phyloP scores from a whole-genome alignment of 2,888 invertebrate genomes.

The Mythimna loreyi region DNA sequence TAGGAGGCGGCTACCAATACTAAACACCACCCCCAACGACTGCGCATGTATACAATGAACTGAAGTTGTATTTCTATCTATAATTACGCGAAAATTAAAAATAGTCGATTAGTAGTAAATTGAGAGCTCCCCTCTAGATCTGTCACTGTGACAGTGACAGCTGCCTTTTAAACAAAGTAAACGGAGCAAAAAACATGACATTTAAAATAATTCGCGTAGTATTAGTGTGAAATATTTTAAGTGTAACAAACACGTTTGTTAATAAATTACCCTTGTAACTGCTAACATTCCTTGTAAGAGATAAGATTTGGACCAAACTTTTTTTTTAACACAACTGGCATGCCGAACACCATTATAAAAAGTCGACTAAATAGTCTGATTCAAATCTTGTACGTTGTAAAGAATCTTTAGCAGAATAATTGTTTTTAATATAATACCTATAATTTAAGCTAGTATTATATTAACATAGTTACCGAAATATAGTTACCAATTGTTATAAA shows the following conservation, averaged over 20 bases:
- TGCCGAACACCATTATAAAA: slow-evolving; percentile 36
- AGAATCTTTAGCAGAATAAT: slow-evolving; percentile 38
- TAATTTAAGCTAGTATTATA: slow-evolving; percentile 53
- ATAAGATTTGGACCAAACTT: slow-evolving; percentile 35
- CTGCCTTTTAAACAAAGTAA: neutral
- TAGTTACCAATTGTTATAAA: slow-evolving; percentile 66
- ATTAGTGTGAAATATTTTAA: slow-evolving; percentile 37
- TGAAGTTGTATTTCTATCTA: slow-evolving; percentile 46
- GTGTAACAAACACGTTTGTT: slow-evolving; percentile 51
- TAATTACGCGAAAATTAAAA: slow-evolving; percentile 38
- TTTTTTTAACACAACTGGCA: slow-evolving; percentile 25
- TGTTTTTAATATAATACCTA: slow-evolving; percentile 62
- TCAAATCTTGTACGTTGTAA: slow-evolving; percentile 31
- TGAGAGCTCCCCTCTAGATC: slow-evolving; percentile 25
- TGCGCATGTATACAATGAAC: slow-evolving; percentile 53
- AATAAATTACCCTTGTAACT: slow-evolving; percentile 40
- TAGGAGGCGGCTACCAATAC: slow-evolving; percentile 87
- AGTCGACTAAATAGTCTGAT: slow-evolving; percentile 36
- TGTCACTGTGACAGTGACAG: slow-evolving; percentile 22
- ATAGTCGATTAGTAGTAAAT: slow-evolving; percentile 31
- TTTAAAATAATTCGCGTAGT: slow-evolving; percentile 36
- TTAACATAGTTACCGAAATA: slow-evolving; percentile 62
- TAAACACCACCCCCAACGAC: slow-evolving; percentile 65
- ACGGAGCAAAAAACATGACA: slow-evolving; percentile 17
- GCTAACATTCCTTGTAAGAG: slow-evolving; percentile 39